Percentiles rank a stretch among this genome's conserved stretches.
These are phyloP conservation scores for Gasterosteus aculeatus DNA, from an alignment of 2,113 vertebrate species.

Conservation along the genomic window DNA sequence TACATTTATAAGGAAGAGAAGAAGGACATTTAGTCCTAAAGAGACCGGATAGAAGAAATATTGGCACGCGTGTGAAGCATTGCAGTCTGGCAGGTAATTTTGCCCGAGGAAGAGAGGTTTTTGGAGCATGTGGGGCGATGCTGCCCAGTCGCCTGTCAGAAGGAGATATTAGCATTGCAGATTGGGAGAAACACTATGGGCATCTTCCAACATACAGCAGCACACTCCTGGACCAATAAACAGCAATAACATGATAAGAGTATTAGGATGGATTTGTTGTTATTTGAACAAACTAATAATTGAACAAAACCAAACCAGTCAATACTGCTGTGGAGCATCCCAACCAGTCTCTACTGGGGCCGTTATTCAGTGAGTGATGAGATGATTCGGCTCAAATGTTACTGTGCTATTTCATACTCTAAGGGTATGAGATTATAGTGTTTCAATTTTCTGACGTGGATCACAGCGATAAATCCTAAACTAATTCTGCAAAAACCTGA, in stretches of 20 bases:
- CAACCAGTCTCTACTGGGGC: background rate
- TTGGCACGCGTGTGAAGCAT: background rate
- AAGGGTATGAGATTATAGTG: background rate
- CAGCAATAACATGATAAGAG: background rate
- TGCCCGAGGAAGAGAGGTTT: slow-evolving; percentile 32
- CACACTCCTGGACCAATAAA: background rate
- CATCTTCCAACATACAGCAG: background rate
- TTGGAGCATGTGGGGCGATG: background rate
- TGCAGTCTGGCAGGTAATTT: slow-evolving; percentile 2
- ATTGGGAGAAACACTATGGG: background rate
- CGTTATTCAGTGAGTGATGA: background rate
- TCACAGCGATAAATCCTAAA: background rate
- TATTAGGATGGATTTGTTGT: background rate
- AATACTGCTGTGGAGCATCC: too few species aligned
- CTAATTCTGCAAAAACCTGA: background rate
- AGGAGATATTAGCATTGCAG: slow-evolving; percentile 10
- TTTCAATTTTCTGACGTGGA: slow-evolving; percentile 1
- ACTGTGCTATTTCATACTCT: background rate
- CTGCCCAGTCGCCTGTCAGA: slow-evolving; percentile 11
- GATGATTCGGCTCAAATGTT: slow-evolving; percentile 5
- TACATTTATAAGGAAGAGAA: background rate
- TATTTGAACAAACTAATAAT: background rate
- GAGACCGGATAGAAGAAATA: background rate
- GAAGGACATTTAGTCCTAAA: background rate
- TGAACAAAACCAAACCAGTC: background rate